Evolutionary conservation across 2,888 invertebrate species (phyloP), one percentile per base, ranked within the genome.

Genomic region (Melanostoma scalare): DNA sequence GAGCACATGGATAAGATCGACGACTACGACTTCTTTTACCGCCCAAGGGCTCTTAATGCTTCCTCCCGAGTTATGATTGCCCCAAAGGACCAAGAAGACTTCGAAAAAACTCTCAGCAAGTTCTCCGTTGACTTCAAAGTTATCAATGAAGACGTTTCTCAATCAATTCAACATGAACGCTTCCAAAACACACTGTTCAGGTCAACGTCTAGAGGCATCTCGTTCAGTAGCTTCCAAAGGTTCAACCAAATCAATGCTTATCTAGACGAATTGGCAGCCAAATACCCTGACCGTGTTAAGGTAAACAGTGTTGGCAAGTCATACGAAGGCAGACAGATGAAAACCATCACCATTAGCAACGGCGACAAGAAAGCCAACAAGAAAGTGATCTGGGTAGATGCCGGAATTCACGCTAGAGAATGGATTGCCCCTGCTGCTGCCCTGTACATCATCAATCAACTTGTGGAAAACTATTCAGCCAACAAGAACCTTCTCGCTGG

Each of bases 321-420:
- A 3, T 93, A 90, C 81, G 94, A 95, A 89, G 92, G 92, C 0
- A 92, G 94, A 3, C 87, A 91, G 3, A 89, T 95, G 58, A 93
- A 93, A 71, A 92, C 93, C 52, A 90, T 95, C 8, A 94, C 93
- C 89, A 93, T 95, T 71, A 94, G 94, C 3, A 93, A 92, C 10
- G 92, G 93, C 9, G 89, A 90, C 56, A 88, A 88, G 3, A 89
- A 89, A 52, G 9, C 86, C 0, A 91, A 89, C 75, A 91, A 88
- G 92, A 93, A 88, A 0, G 90, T 93, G 4, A 92, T 93, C 87
- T 92, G 93, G 85, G 88, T 94, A 87, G 92, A 93, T 85, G 93
- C 92, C 2, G 93, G 92, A 81, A 93, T 94, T 63, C 95, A 95
- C 88, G 94, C 94, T 0, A 92, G 94, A 1, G 95, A 95, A 89